phyloP scores from a whole-genome alignment of 2,888 invertebrate genomes.

The Tyria jacobaeae region DNA sequence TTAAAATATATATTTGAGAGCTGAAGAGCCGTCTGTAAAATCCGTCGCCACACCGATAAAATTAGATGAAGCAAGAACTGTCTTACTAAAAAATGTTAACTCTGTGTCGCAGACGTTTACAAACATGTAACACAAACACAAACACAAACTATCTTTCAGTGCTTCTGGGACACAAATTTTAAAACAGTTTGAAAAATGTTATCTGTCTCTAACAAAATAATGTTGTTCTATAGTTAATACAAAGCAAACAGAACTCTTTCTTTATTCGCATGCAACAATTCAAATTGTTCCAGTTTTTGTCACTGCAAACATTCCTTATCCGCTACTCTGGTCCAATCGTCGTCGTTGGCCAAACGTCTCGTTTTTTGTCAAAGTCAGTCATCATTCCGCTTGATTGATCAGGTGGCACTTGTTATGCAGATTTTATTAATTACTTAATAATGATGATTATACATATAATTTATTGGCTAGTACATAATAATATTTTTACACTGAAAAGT shows the following conservation, averaged over 20 bases:
- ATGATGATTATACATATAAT: not conserved
- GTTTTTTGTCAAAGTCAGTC: conserved; percentile 53
- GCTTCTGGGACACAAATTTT: not conserved
- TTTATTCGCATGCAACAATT: conserved; percentile 31
- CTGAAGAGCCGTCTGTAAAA: no score
- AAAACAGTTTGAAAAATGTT: not conserved
- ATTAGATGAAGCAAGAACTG: no score
- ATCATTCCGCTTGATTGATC: conserved; percentile 67
- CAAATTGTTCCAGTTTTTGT: conserved; percentile 55
- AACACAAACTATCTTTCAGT: not conserved
- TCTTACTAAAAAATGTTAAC: no score
- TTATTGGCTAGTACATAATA: not conserved
- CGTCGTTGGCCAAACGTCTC: conserved; percentile 59
- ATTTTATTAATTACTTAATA: conserved; percentile 36
- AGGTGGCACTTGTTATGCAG: conserved; percentile 45
- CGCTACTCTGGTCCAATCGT: conserved; percentile 19
- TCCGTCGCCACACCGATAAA: not conserved
- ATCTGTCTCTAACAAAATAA: not conserved
- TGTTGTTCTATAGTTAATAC: conserved; percentile 12
- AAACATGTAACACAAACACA: no score
- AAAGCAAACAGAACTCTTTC: conserved; percentile 21
- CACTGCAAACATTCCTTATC: conserved; percentile 28
- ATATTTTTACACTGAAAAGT: not conserved
- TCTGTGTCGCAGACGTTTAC: no score
- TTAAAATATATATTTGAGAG: no score